Percentiles rank a stretch among this genome's conserved stretches.
phyloP scores from a whole-genome alignment of 2,797 vertebrate genomes.

The Hapalemur alaotrensis region DNA sequence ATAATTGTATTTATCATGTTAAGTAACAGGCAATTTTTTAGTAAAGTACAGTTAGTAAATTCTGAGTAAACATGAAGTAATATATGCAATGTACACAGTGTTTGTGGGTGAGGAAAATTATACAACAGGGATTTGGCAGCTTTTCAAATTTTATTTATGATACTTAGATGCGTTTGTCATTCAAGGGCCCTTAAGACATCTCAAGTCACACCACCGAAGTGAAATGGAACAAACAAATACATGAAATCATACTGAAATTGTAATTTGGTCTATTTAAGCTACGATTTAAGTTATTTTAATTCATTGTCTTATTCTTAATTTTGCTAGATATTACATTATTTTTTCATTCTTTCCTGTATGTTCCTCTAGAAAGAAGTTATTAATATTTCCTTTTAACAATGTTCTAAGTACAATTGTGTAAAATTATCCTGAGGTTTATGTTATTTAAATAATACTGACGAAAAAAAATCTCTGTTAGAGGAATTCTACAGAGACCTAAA shows the following conservation, averaged over 20 bases:
- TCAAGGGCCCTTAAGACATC: not conserved
- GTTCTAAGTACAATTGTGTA: not conserved
- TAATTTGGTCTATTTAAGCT: not conserved
- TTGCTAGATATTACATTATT: not conserved
- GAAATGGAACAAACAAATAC: not conserved
- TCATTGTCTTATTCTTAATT: not conserved
- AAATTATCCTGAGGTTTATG: not conserved
- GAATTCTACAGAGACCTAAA: constrained; percentile 16
- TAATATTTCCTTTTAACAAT: constrained; percentile 9
- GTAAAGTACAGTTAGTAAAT: not conserved
- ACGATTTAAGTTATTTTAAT: constrained; percentile 36
- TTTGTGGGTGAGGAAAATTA: not conserved
- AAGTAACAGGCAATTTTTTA: not conserved
- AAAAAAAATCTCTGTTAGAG: not conserved
- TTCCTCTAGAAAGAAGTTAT: not conserved
- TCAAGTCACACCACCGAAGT: not conserved
- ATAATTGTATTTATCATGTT: not conserved
- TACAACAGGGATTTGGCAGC: not conserved
- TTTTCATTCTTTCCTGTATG: not conserved
- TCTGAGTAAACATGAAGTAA: not conserved
- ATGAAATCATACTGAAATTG: not conserved
- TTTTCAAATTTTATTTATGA: constrained; percentile 26
- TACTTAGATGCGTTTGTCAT: not conserved
- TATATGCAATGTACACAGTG: not conserved
- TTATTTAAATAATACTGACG: constrained; percentile 17